Evolutionary conservation across 2,113 vertebrate genomes (phyloP).

Genomic region (Cyanoramphus novaezelandiae): DNA sequence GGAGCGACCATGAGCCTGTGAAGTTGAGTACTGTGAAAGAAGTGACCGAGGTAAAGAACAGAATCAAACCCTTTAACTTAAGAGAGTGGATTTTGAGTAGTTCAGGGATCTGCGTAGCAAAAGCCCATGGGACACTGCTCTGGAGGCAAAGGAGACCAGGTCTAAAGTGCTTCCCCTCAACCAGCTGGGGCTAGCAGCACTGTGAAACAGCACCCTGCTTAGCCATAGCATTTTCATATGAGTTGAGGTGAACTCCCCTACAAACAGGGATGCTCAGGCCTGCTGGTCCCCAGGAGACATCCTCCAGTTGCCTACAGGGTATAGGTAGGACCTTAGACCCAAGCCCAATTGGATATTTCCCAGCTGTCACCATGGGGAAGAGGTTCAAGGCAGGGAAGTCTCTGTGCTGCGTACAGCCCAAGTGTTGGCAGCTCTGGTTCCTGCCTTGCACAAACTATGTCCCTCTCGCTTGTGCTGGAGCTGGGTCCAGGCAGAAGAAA

Average conservation of each 20-base stretch:
- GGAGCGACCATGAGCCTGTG: not conserved
- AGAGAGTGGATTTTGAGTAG: not conserved
- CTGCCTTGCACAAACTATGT: not conserved
- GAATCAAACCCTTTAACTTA: not conserved
- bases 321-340: not conserved
- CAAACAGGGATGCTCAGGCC: not conserved
- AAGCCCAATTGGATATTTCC: not conserved
- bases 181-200: not conserved
- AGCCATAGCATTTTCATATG: not conserved
- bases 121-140: not conserved
- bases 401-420: not conserved
- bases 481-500: not conserved
- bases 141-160: not conserved
- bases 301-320: not conserved
- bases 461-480: not conserved
- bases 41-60: not conserved
- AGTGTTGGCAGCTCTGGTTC: not conserved
- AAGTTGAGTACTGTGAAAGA: not conserved
- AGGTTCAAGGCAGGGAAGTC: not conserved
- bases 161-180: not conserved
- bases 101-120: not conserved
- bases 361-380: not conserved
- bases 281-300: not conserved
- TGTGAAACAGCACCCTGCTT: not conserved
- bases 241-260: not conserved